Base-by-base conservation (phyloP, 2,113 vertebrate species). In the Bufo bufo region DNA sequence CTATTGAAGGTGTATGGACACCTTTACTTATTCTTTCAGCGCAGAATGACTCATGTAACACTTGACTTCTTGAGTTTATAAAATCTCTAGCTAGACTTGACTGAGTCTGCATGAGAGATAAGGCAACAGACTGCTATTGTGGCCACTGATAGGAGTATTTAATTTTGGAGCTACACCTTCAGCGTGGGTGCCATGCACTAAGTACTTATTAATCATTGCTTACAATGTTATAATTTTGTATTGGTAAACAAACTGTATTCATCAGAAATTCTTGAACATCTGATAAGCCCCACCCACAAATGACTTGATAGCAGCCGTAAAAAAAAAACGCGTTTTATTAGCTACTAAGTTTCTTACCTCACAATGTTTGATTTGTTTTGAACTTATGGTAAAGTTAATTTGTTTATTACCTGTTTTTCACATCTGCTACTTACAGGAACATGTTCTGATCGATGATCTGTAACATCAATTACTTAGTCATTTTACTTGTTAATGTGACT, bases 31-130 rank as follows among this genome's bases (percentile, higher is more conserved):
- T 33, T 33, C 33, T 33, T 33, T 33, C 33, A 47, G 43, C 71
- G 17, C 71, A 17, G 10, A 72, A 19, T 74, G 71, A 47, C n/a
- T 79, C 52, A 33, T 11, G 5, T 79, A 33, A 54, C n/a, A 79
- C 77, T 52, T 78, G 77, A 78, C 77, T 33, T 54, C 54, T 79
- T 54, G 52, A 79, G 77, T 79, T 54, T 79, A 56, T 52, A 79
- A 58, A 79, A 79, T 79, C n/a, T 33, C 77, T 23, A 4, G 23
- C 20, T 9, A 74, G 43, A 74, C 71, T 74, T 74, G 69, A 45
- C 33, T 72, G 23, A 43, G 43, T 71, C 66, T 71, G 12, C 16
- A 14, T 23, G 10, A 17, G 43, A 50, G 49, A n/a, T 84, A 71
- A 84, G 16, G 7, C 23, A 58, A 43, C 8, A 84, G 66, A 72